Percentiles rank a stretch among this genome's conserved stretches.
These are phyloP conservation scores for Lepidonotus clava DNA, from an alignment of 2,888 invertebrate species.

Conservation along the genomic window DNA sequence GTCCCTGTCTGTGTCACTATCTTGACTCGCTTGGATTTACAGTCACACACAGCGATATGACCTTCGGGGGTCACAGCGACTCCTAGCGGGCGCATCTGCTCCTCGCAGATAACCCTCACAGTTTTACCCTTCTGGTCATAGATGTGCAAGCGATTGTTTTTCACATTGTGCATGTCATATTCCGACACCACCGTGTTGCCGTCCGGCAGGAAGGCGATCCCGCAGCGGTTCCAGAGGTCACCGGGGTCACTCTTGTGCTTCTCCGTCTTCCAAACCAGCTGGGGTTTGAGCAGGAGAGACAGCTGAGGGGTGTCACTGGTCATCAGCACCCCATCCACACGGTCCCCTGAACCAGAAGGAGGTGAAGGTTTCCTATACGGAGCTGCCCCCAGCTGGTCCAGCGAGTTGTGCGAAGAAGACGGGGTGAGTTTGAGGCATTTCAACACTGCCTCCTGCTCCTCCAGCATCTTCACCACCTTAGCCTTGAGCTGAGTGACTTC, in stretches of 20 bases:
- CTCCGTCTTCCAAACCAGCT: slow-evolving; percentile 64
- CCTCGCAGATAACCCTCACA: slow-evolving; percentile 53
- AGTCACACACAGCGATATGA: slow-evolving; percentile 64
- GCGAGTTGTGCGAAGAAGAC: not conserved
- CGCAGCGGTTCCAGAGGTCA: slow-evolving; percentile 64
- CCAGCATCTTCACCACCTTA: slow-evolving; percentile 49
- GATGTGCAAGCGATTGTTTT: slow-evolving; percentile 63
- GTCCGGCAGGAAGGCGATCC: slow-evolving; percentile 59
- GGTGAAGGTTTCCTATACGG: not conserved
- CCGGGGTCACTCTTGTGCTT: slow-evolving; percentile 62
- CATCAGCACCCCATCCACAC: not conserved
- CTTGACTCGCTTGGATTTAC: slow-evolving; percentile 64
- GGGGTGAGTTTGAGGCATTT: slow-evolving; percentile 16
- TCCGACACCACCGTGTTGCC: slow-evolving; percentile 63
- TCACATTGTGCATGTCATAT: slow-evolving; percentile 63
- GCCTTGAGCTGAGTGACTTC: slow-evolving; percentile 61
- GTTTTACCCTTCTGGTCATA: slow-evolving; percentile 56
- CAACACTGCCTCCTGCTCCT: not conserved
- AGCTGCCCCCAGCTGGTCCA: not conserved
- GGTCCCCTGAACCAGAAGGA: not conserved
- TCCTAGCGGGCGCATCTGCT: slow-evolving; percentile 64
- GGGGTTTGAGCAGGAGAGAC: slow-evolving; percentile 61
- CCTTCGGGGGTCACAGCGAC: slow-evolving; percentile 62
- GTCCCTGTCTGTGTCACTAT: slow-evolving; percentile 60
- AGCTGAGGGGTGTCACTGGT: not conserved